phyloP scores from a whole-genome alignment of 2,888 invertebrate genomes.

The Camptogramma bilineatum region DNA sequence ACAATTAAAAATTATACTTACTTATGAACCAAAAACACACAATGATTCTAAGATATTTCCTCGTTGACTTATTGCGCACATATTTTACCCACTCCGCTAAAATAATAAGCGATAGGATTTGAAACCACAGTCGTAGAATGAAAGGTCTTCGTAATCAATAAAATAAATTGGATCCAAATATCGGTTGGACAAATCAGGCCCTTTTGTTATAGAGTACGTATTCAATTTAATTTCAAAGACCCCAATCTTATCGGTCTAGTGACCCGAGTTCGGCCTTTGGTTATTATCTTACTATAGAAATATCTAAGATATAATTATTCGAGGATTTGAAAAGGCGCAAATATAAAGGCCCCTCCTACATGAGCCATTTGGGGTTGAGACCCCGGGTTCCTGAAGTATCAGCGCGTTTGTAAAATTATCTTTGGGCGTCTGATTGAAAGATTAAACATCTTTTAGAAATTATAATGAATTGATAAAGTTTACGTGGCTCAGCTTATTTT shows the following conservation, averaged over 20 bases:
- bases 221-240: constrained; percentile 33
- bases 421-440: no score
- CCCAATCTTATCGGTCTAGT: constrained; percentile 38
- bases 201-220: constrained; percentile 16
- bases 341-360: no score
- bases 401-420: no score
- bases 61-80: background rate
- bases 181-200: constrained; percentile 15
- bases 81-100: background rate
- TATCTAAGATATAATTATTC: background rate
- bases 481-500: no score
- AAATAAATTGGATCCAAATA: constrained; percentile 19
- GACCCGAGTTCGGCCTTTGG: constrained; percentile 20
- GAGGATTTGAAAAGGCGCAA: no score
- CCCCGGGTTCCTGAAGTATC: no score
- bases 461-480: no score
- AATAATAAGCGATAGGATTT: background rate
- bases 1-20: no score
- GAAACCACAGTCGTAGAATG: background rate
- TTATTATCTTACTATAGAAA: constrained; percentile 1
- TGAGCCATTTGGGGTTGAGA: no score
- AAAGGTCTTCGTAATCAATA: background rate
- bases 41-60: background rate
- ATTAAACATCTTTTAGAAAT: no score
- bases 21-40: no score